Base-by-base conservation (phyloP, 2,888 invertebrate genomes). In the Drosophila colorata region DNA sequence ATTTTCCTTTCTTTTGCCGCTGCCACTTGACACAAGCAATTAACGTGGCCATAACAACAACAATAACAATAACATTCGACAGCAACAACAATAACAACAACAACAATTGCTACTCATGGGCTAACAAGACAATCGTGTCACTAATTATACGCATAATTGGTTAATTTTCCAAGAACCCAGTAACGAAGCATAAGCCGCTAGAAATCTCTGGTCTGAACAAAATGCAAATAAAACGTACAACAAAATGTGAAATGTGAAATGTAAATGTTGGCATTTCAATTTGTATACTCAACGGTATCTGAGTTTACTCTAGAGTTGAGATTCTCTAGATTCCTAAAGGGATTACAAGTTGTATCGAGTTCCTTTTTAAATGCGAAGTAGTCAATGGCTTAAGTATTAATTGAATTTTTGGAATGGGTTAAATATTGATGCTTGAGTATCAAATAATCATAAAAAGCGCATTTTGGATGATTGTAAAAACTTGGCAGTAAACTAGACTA, bases 111-210 rank as follows among this genome's bases (percentile, higher is more conserved):
- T 64, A 69, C 55, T 77, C 53, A 25, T 63, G 48, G 47, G 28
- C 72, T 74, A 84, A 87, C 79, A 79, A 84, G 88, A 88, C 81
- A 88, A 88, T 86, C 81, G 84, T 83, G 84, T 79, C 87, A 81
- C 86, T 88, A 88, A 86, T 86, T 88, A 86, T 74, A 87, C 84
- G 87, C 86, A 85, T 81, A 83, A 87, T 87, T 85, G 78, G 80
- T 83, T 85, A 83, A 81, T 79, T 74, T 87, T 87, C 86, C 71
- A 63, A 85, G 87, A 87, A 86, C 55, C 47, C 35, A 51, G 58
- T 72, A 69, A 74, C 69, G 71, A 79, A 61, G 48, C 56, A 63
- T 53, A 47, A 46, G 41, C 23, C 9, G 52, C 47, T 16, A 46
- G 52, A 33, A 33, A 13, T 13, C 33, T 33, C 1, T 13, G 33